Conservation (phyloP, 2,888 invertebrate species). For the Gortyna flavago region DNA sequence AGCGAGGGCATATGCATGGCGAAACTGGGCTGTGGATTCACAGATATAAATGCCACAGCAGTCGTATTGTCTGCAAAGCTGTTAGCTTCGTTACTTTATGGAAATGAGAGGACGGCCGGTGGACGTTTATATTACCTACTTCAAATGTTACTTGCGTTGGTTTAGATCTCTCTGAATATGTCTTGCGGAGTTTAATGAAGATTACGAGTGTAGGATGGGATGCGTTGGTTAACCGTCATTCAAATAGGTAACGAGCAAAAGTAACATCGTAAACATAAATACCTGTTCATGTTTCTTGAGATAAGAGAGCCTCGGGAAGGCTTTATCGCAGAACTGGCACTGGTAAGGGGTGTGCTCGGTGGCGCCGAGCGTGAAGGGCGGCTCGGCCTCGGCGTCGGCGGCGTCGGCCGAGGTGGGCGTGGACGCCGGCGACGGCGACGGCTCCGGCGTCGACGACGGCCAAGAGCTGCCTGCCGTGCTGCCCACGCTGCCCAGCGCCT, state of each 20-base stretch:
- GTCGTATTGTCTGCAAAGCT: conserved; percentile 79
- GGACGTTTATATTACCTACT: conserved; percentile 57
- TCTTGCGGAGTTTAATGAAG: conserved; percentile 33
- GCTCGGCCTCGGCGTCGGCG: conserved; percentile 91
- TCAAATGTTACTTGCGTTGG: conserved; percentile 43
- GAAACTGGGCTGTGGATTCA: conserved; percentile 85
- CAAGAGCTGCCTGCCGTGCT: conserved; percentile 92
- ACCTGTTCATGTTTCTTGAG: conserved; percentile 98
- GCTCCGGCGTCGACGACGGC: conserved; percentile 92
- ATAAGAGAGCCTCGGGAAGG: conserved; percentile 96
- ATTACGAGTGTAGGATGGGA: conserved; percentile 40
- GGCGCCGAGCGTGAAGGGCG: conserved; percentile 92
- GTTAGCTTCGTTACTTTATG: conserved; percentile 80
- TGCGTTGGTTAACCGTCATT: conserved; percentile 16
- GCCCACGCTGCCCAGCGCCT: conserved; percentile 92
- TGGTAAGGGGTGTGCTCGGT: conserved; percentile 95
- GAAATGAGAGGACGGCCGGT: conserved; percentile 66
- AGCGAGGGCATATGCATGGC: conserved; percentile 81
- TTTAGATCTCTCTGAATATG: conserved; percentile 40
- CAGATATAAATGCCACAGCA: conserved; percentile 84
- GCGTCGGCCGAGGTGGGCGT: conserved; percentile 92
- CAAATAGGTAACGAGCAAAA: conserved; percentile 22
- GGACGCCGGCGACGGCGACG: conserved; percentile 91
- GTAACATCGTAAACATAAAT: conserved; percentile 50
- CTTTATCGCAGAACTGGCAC: conserved; percentile 97